phyloP scores from a whole-genome alignment of 2,797 vertebrate genomes.

The Artibeus lituratus region DNA sequence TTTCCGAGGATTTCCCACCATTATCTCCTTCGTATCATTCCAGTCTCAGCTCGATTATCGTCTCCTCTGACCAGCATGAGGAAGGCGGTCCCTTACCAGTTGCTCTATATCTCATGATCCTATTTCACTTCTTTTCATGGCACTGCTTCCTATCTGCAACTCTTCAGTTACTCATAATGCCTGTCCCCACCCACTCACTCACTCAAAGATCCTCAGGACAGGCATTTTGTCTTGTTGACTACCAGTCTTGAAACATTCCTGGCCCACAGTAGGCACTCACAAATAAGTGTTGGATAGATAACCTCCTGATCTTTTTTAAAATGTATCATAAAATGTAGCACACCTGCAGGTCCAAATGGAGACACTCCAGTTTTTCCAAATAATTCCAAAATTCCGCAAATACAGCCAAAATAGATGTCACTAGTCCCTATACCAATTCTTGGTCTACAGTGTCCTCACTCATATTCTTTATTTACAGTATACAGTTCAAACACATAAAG shows the following conservation, averaged over 20 bases:
- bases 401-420: neutral
- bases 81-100: neutral
- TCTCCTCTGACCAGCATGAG: neutral
- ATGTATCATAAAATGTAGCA: neutral
- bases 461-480: neutral
- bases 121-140: neutral
- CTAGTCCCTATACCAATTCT: neutral
- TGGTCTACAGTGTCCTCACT: neutral
- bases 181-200: neutral
- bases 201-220: neutral
- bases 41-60: neutral
- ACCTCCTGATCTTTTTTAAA: neutral
- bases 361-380: neutral
- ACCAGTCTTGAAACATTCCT: neutral
- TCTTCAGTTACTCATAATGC: neutral
- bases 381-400: slow-evolving; percentile 18
- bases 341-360: neutral
- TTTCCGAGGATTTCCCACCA: neutral
- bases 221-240: neutral
- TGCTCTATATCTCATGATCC: neutral
- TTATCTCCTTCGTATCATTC: neutral
- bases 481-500: neutral
- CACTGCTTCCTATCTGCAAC: neutral
- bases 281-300: neutral
- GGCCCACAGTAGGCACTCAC: neutral